Percentiles rank a stretch among this genome's conserved stretches.
These are phyloP conservation scores for Microctonus hyperodae DNA, from an alignment of 2,888 invertebrate species.

Conservation along the genomic window DNA sequence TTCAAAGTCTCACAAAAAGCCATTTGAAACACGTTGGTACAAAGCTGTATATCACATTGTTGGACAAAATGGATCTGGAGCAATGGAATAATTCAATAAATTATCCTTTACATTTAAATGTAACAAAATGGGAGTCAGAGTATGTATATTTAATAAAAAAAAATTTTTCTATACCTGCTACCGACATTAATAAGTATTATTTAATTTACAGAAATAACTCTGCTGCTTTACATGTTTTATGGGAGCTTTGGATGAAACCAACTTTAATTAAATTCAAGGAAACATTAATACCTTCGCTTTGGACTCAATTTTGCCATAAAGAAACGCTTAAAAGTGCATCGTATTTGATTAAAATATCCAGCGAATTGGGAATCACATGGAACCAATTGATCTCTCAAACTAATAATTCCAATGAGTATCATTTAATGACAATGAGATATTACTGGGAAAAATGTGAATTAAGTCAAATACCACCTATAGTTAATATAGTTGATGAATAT, in stretches of 20 bases:
- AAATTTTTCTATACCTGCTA: conserved; percentile 10
- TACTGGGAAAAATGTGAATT: background rate
- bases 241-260: conserved; percentile 55
- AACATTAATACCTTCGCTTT: conserved; percentile 36
- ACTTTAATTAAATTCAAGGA: conserved; percentile 40
- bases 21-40: conserved; percentile 70
- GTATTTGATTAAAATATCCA: conserved; percentile 46
- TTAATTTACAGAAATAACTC: conserved; percentile 46
- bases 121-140: conserved; percentile 48
- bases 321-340: conserved; percentile 41
- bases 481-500: conserved; percentile 17
- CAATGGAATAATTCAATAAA: conserved; percentile 65
- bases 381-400: conserved; percentile 29
- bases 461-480: background rate
- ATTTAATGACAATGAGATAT: background rate
- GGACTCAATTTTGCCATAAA: conserved; percentile 31
- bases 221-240: conserved; percentile 46
- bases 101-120: conserved; percentile 41
- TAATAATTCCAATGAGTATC: conserved; percentile 32
- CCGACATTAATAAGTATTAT: too few species aligned
- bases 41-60: conserved; percentile 67
- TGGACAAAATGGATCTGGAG: conserved; percentile 62
- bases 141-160: conserved; percentile 39
- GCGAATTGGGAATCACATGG: conserved; percentile 29
- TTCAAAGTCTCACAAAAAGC: conserved; percentile 63